Conservation (phyloP, 2,888 invertebrate genomes). For the Ochropleura plecta region DNA sequence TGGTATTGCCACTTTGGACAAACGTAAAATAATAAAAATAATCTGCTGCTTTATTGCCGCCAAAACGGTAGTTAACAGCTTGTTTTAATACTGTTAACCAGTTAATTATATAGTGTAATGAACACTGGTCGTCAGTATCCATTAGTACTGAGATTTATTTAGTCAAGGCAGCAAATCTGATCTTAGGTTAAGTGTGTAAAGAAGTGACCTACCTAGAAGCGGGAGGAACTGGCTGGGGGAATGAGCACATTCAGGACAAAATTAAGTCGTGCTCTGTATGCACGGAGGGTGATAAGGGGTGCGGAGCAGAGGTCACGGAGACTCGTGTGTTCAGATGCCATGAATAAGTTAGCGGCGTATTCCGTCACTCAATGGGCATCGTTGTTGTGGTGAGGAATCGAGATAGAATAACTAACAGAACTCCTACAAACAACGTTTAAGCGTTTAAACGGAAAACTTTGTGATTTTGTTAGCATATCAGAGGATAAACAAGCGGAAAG, state of each 20-base stretch:
- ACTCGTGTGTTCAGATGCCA: conserved; percentile 72
- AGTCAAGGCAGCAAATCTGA: conserved; percentile 30
- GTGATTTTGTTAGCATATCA: conserved; percentile 5
- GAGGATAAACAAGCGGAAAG: conserved; percentile 12
- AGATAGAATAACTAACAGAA: conserved; percentile 19
- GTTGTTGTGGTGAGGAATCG: conserved; percentile 52
- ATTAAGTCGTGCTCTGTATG: conserved; percentile 80
- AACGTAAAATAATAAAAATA: conserved; percentile 38
- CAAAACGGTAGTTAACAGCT: conserved; percentile 51
- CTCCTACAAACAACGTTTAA: background rate
- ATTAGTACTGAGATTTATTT: conserved; percentile 48
- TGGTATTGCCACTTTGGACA: conserved; percentile 33
- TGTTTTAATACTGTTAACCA: conserved; percentile 52
- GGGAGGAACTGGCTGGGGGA: conserved; percentile 68
- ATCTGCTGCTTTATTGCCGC: conserved; percentile 40
- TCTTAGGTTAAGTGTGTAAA: conserved; percentile 13
- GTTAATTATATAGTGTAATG: conserved; percentile 58
- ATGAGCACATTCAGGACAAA: conserved; percentile 76
- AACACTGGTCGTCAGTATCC: conserved; percentile 39
- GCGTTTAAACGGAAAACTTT: background rate
- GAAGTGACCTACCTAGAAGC: conserved; percentile 66
- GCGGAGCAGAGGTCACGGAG: conserved; percentile 66
- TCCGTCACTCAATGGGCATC: conserved; percentile 77
- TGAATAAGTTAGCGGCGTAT: conserved; percentile 82
- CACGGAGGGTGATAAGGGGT: conserved; percentile 77